Conservation (phyloP, 1,140 invertebrate species). For the Lordiphosa clarofinis region DNA sequence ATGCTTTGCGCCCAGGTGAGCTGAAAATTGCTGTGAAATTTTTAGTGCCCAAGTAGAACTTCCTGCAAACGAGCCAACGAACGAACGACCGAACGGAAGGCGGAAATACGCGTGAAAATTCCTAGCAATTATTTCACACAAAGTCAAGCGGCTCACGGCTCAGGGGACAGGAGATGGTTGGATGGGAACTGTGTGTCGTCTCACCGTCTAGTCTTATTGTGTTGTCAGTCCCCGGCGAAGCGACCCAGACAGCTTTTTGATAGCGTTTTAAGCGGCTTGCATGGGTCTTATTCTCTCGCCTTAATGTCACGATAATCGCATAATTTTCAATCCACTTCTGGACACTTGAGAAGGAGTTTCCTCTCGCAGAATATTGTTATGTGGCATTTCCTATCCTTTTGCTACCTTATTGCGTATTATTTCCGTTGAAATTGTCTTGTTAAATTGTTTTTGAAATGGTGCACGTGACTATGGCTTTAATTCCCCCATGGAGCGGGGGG, state of each 20-base stretch:
- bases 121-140: slow-evolving; percentile 75
- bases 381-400: slow-evolving; percentile 3
- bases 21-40: slow-evolving; percentile 72
- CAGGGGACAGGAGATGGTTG: slow-evolving; percentile 23
- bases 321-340: slow-evolving; percentile 47
- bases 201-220: slow-evolving; percentile 28
- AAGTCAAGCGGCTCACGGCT: slow-evolving; percentile 31
- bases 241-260: slow-evolving; percentile 55
- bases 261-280: slow-evolving; percentile 65
- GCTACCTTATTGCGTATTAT: slow-evolving; percentile 37
- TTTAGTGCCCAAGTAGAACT: slow-evolving; percentile 44
- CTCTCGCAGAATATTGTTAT: slow-evolving; percentile 26
- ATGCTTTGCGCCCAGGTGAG: slow-evolving; percentile 77
- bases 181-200: slow-evolving; percentile 23
- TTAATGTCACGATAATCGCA: slow-evolving; percentile 66
- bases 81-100: slow-evolving; percentile 21
- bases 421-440: slow-evolving; percentile 44
- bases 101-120: slow-evolving; percentile 76
- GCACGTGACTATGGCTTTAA: slow-evolving; percentile 49
- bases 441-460: slow-evolving; percentile 39
- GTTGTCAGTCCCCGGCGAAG: slow-evolving; percentile 18
- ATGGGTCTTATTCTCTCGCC: slow-evolving; percentile 52
- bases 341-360: slow-evolving; percentile 31
- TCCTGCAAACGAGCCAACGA: slow-evolving; percentile 13
- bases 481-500: neutral